Conservation (phyloP, 2,113 vertebrate genomes). For the Polyodon spathula region DNA sequence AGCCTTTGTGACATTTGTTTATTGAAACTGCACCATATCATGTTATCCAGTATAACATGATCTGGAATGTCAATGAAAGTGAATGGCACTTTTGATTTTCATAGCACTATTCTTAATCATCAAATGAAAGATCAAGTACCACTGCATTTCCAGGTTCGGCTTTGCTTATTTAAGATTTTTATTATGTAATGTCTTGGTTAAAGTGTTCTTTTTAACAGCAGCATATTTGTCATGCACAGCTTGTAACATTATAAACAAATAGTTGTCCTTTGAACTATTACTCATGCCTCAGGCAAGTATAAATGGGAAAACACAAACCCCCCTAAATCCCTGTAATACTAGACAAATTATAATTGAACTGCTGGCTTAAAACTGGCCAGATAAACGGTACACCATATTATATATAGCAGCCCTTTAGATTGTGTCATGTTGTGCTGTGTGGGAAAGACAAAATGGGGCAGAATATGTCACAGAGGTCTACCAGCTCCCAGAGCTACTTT, state of each 20-base stretch:
- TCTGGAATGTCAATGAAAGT: no score
- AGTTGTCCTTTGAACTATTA: conserved; percentile 64
- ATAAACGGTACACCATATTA: conserved; percentile 30
- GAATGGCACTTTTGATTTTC: neutral
- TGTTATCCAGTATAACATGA: no score
- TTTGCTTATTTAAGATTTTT: conserved; percentile 15
- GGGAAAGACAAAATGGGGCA: conserved; percentile 74
- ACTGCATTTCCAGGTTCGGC: conserved; percentile 4
- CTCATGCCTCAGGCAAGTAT: conserved; percentile 53
- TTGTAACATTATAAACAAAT: conserved; percentile 64
- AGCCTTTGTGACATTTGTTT: no score
- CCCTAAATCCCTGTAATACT: conserved; percentile 37
- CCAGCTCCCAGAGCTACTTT: conserved; percentile 57
- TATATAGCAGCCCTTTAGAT: conserved; percentile 53
- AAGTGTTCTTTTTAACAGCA: conserved; percentile 34
- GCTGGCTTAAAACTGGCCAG: conserved; percentile 21
- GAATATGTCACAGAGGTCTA: conserved; percentile 59
- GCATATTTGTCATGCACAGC: conserved; percentile 56
- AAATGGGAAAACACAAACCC: conserved; percentile 56
- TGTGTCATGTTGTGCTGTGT: conserved; percentile 57
- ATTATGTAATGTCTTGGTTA: conserved; percentile 30
- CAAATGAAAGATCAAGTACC: conserved; percentile 10
- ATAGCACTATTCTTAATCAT: neutral
- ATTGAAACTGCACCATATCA: no score
- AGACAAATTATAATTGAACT: conserved; percentile 29